Conservation (phyloP, 1,140 invertebrate species). For the Nomia melanderi region DNA sequence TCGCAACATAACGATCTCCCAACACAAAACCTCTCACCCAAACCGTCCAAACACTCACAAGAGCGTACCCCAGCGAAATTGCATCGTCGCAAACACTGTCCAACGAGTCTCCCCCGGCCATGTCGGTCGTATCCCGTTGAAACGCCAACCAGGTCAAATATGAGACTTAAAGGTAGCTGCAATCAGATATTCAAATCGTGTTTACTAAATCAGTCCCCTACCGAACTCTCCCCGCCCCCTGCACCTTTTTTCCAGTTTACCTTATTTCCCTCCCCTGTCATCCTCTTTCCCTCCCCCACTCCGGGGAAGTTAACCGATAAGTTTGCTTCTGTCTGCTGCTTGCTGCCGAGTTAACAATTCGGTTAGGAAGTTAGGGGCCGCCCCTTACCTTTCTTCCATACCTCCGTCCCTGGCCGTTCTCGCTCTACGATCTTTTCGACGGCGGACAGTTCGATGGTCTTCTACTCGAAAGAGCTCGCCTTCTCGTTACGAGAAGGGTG, state of each 20-base stretch:
- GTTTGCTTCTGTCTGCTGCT: constrained; percentile 60
- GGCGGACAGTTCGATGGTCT: constrained; percentile 57
- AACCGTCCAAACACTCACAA: too few species aligned
- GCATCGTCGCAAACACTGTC: too few species aligned
- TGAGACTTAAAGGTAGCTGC: constrained; percentile 50
- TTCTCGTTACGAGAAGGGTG: constrained; percentile 54
- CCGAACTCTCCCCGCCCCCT: constrained; percentile 1
- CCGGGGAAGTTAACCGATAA: constrained; percentile 59
- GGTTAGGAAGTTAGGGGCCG: constrained; percentile 66
- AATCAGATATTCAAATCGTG: constrained; percentile 77
- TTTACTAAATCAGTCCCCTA: constrained; percentile 70
- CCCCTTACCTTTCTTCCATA: constrained; percentile 1
- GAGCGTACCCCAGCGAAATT: too few species aligned
- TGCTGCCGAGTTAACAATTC: constrained; percentile 71
- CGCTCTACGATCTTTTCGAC: constrained; percentile 51
- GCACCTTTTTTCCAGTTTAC: constrained; percentile 1
- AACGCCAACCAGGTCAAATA: too few species aligned
- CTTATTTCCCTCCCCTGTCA: background rate
- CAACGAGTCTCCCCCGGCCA: too few species aligned
- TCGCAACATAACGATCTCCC: too few species aligned
- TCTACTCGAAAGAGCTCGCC: constrained; percentile 52
- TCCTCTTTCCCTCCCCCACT: background rate
- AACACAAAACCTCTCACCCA: too few species aligned
- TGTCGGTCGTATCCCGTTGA: too few species aligned
- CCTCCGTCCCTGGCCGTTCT: background rate